Percentiles rank a stretch among this genome's conserved stretches.
These are phyloP conservation scores for Serranus cabrilla DNA, from an alignment of 2,797 vertebrate genomes.

Conservation along the genomic window DNA sequence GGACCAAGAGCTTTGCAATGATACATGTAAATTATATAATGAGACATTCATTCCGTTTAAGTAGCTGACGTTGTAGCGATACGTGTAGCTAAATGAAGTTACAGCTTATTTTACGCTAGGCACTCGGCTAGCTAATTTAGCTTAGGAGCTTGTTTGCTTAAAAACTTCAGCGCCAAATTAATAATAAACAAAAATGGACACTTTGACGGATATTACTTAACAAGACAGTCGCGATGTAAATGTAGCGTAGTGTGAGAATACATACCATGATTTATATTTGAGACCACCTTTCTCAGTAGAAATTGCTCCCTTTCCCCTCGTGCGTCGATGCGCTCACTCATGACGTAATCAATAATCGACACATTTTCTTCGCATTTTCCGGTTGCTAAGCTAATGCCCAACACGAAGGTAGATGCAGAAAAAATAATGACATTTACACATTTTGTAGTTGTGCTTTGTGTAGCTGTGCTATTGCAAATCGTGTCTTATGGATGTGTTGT, in stretches of 20 bases:
- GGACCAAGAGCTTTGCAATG: background rate
- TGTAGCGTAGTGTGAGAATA: background rate
- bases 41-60: background rate
- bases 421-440: background rate
- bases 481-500: background rate
- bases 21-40: background rate
- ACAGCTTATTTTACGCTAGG: background rate
- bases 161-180: background rate
- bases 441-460: background rate
- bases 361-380: constrained; percentile 59
- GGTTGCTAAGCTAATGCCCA: constrained; percentile 66
- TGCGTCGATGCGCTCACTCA: constrained; percentile 23
- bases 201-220: rapidly evolving
- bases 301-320: constrained; percentile 61
- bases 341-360: constrained; percentile 72
- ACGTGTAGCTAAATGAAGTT: background rate
- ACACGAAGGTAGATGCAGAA: constrained; percentile 61
- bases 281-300: background rate
- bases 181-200: rapidly evolving
- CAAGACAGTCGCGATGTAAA: rapidly evolving
- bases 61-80: background rate
- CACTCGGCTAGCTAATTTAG: constrained; percentile 41
- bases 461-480: rapidly evolving
- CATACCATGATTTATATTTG: constrained; percentile 71
- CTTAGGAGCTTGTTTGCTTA: background rate